A percentile compares a stretch with the other conserved stretches of the same genome.
Conservation (phyloP, 1,140 invertebrate species). For the Drosophila bipectinata region DNA sequence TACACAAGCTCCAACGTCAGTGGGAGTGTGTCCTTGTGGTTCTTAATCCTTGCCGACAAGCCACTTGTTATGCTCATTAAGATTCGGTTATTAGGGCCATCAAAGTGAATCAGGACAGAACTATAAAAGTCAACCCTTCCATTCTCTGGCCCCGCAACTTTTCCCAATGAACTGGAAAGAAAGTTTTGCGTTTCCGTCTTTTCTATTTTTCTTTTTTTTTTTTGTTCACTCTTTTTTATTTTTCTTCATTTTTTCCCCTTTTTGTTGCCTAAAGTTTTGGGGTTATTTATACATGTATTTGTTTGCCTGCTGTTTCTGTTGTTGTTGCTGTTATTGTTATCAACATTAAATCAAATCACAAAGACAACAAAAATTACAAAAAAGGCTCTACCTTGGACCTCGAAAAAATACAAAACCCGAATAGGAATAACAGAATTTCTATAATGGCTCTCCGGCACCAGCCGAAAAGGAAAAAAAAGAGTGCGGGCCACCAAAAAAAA, state of each 20-base stretch:
- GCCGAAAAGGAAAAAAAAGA: constrained; percentile 18
- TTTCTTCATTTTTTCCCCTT: constrained; percentile 22
- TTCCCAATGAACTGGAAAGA: constrained; percentile 56
- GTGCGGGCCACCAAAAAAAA: constrained; percentile 7
- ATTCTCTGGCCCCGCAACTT: constrained; percentile 7
- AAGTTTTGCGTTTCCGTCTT: constrained; percentile 51
- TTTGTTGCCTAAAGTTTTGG: constrained; percentile 60
- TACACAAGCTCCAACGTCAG: constrained; percentile 19
- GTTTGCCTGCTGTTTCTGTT: constrained; percentile 44
- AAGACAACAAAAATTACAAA: constrained; percentile 79
- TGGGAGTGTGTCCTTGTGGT: constrained; percentile 32
- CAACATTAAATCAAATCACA: constrained; percentile 82
- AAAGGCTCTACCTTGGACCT: constrained; percentile 58
- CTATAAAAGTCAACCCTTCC: constrained; percentile 75
- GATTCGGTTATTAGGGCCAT: constrained; percentile 79
- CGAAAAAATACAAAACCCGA: constrained; percentile 41
- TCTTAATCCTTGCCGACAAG: constrained; percentile 52
- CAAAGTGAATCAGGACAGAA: constrained; percentile 78
- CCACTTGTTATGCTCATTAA: constrained; percentile 77
- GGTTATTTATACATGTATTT: constrained; percentile 58
- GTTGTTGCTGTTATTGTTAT: constrained; percentile 81
- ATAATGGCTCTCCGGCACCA: constrained; percentile 41
- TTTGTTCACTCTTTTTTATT: not conserved
- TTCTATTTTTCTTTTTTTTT: constrained; percentile 3
- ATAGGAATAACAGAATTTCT: constrained; percentile 63